A percentile compares a stretch with the other conserved stretches of the same genome.
Evolutionary conservation across 1,140 invertebrate genomes (phyloP).

Genomic region (Formica selysi): DNA sequence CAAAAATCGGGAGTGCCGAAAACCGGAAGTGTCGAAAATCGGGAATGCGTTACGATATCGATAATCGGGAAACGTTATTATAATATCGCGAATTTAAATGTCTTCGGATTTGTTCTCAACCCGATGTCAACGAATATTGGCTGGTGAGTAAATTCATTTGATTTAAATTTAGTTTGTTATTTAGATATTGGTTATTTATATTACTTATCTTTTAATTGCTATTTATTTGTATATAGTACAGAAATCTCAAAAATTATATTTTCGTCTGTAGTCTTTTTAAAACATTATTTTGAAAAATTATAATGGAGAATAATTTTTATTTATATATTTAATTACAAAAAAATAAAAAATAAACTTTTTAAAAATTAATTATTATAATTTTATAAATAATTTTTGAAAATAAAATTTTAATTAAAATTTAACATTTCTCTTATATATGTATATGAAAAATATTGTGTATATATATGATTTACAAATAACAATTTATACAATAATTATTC

Average conservation of each 20-base stretch:
- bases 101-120: neutral
- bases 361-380: neutral
- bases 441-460: neutral
- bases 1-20: neutral
- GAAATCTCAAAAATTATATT: neutral
- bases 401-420: neutral
- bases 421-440: neutral
- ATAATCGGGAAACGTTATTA: no score
- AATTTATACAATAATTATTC: neutral
- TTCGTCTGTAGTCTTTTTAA: neutral
- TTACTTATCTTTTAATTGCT: neutral
- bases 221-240: neutral
- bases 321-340: neutral
- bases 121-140: conserved; percentile 2
- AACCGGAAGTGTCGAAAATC: neutral
- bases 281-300: neutral
- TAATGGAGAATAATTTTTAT: neutral
- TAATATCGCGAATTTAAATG: neutral
- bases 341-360: neutral
- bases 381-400: neutral
- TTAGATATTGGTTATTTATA: neutral
- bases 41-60: no score
- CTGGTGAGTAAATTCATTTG: neutral
- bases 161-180: neutral
- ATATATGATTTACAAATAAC: neutral